A percentile compares a stretch with the other conserved stretches of the same genome.
These are phyloP conservation scores for Papilio aristodemus DNA, from an alignment of 1,140 invertebrate genomes.

Conservation along the genomic window DNA sequence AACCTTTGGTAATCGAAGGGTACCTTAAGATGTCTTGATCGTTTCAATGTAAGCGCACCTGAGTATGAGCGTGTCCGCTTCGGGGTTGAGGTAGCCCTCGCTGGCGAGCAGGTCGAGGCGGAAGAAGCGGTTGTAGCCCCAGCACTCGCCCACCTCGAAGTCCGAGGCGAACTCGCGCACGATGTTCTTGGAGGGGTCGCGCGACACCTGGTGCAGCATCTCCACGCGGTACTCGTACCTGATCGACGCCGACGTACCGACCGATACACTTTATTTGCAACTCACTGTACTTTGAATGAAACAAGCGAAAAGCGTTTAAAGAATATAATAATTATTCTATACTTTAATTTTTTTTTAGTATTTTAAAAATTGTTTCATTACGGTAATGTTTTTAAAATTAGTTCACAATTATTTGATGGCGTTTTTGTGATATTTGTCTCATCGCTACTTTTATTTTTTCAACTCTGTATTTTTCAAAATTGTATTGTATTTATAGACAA, in stretches of 20 bases:
- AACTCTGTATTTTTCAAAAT: no score
- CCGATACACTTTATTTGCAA: not conserved
- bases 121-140: slow-evolving; percentile 98
- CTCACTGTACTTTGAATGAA: not conserved
- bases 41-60: slow-evolving; percentile 70
- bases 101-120: slow-evolving; percentile 92
- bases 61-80: slow-evolving; percentile 87
- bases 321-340: not conserved
- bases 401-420: no score
- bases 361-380: no score
- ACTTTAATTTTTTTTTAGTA: no score
- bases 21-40: no score
- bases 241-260: slow-evolving; percentile 1
- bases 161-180: slow-evolving; percentile 95
- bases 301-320: slow-evolving; percentile 1
- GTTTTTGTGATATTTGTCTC: no score
- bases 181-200: slow-evolving; percentile 94
- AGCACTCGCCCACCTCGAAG: slow-evolving; percentile 98
- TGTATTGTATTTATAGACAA: no score
- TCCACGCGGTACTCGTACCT: slow-evolving; percentile 97
- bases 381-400: no score
- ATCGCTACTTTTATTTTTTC: no score
- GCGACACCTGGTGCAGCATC: slow-evolving; percentile 94
- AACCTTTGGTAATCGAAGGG: no score
- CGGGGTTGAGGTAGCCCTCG: slow-evolving; percentile 92